These are phyloP conservation scores for Picathartes gymnocephalus DNA, from an alignment of 2,113 vertebrate genomes.

Conservation along the genomic window DNA sequence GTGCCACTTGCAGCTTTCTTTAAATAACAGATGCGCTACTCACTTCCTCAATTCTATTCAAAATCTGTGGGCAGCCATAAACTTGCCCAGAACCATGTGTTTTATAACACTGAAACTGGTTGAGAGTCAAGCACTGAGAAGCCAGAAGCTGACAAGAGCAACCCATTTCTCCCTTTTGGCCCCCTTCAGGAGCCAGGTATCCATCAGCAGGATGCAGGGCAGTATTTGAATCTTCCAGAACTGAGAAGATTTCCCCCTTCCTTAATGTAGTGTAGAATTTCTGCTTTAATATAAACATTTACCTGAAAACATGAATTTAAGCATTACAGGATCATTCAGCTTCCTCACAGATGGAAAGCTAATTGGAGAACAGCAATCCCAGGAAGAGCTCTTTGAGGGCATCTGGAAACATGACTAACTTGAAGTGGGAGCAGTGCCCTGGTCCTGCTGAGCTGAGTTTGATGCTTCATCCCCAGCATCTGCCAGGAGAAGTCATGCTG, in stretches of 20 bases:
- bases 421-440: neutral
- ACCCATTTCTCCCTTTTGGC: neutral
- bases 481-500: neutral
- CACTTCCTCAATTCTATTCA: neutral
- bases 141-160: neutral
- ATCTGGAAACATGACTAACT: neutral
- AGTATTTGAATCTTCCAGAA: neutral
- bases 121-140: neutral
- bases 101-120: neutral
- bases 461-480: neutral
- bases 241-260: neutral
- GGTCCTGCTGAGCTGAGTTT: accelerated
- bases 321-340: accelerated
- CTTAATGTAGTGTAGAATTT: neutral
- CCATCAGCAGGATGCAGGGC: neutral
- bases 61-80: neutral
- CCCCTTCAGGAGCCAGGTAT: neutral
- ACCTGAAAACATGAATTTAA: neutral
- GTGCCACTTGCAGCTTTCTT: neutral
- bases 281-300: neutral
- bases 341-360: neutral
- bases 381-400: neutral
- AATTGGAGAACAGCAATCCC: neutral
- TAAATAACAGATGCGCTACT: constrained; percentile 3
- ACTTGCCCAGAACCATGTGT: neutral